Conservation (phyloP, 2,797 vertebrate genomes). For the Lindbergichthys nudifrons region DNA sequence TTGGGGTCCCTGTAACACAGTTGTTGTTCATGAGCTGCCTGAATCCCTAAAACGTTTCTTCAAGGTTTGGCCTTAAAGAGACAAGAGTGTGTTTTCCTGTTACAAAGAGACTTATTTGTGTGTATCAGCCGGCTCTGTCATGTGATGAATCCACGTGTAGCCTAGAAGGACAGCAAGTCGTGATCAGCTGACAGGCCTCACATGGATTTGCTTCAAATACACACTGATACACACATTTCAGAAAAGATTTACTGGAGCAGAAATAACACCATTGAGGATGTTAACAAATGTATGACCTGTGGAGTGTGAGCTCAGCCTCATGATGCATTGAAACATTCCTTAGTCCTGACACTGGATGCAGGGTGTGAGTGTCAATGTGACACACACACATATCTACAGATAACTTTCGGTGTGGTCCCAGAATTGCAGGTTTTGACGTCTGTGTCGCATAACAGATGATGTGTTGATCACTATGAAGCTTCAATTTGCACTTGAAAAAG, state of each 20-base stretch:
- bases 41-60: neutral
- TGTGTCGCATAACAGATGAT: conserved; percentile 1
- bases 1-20: conserved; percentile 63
- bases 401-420: conserved; percentile 23
- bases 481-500: conserved; percentile 71
- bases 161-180: conserved; percentile 50
- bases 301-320: conserved; percentile 45
- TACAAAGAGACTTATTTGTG: conserved; percentile 76
- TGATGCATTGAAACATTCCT: conserved; percentile 60
- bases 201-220: conserved; percentile 36
- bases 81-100: conserved; percentile 24
- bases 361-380: conserved; percentile 51
- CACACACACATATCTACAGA: conserved; percentile 47
- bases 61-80: conserved; percentile 21
- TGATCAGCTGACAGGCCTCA: conserved; percentile 64
- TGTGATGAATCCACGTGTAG: conserved; percentile 77
- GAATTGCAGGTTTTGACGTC: neutral
- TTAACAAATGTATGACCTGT: conserved; percentile 32
- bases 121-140: conserved; percentile 59
- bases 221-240: conserved; percentile 22
- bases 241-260: conserved; percentile 17
- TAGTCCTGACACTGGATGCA: conserved; percentile 51
- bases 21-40: neutral
- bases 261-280: conserved; percentile 30
- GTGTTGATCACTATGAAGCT: conserved; percentile 37